Evolutionary conservation across 2,113 vertebrate species (phyloP).

Genomic region (Irena cyanogastra): DNA sequence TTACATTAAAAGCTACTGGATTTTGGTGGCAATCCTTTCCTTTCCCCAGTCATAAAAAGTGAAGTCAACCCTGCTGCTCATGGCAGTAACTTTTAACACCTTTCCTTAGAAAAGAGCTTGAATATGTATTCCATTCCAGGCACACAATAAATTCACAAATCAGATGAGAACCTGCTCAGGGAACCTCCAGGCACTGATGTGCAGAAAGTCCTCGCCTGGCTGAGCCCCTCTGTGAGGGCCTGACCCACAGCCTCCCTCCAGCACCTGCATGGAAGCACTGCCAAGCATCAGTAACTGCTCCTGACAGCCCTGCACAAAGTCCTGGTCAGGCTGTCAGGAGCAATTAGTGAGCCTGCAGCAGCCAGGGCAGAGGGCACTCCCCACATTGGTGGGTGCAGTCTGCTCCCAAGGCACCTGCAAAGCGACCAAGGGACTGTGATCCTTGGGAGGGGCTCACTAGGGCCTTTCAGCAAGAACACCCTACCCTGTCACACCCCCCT

Average conservation of each 20-base stretch:
- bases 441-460: background rate
- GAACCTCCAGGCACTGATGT: background rate
- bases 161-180: background rate
- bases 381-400: fast-evolving
- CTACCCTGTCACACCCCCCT: background rate
- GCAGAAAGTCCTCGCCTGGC: background rate
- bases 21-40: background rate
- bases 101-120: background rate
- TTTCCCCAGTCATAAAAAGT: background rate
- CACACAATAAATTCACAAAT: background rate
- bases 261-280: background rate
- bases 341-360: background rate
- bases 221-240: background rate
- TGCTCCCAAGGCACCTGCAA: background rate
- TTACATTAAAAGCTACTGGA: background rate
- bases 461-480: background rate
- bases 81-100: background rate
- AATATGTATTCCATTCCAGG: background rate
- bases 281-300: background rate
- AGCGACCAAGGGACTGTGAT: background rate
- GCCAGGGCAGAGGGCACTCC: background rate
- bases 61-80: background rate
- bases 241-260: background rate
- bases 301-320: background rate
- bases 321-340: background rate